phyloP scores from a whole-genome alignment of 2,797 vertebrate genomes.

The Mus minutoides region DNA sequence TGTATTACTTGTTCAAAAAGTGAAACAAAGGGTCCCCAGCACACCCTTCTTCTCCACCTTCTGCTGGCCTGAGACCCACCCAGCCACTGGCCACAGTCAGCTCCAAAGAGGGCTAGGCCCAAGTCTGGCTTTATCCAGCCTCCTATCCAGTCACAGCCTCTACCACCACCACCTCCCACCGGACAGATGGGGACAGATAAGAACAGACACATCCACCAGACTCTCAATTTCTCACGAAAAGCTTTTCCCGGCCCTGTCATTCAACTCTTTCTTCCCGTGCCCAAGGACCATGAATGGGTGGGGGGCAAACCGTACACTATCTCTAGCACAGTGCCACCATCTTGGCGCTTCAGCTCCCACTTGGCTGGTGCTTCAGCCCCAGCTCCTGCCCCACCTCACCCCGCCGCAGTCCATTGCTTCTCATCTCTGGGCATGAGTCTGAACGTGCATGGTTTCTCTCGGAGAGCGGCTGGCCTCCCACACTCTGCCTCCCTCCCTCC shows the following conservation, averaged over 20 bases:
- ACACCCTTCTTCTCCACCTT: not conserved
- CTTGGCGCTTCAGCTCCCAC: too few species aligned
- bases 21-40: not conserved
- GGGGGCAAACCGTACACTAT: rapidly evolving
- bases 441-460: not conserved
- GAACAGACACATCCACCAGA: not conserved
- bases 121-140: not conserved
- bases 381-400: not conserved
- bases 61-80: not conserved
- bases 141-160: not conserved
- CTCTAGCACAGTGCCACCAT: not conserved
- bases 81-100: not conserved
- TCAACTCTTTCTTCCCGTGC: not conserved
- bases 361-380: not conserved
- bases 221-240: not conserved
- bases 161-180: not conserved
- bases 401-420: not conserved
- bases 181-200: too few species aligned
- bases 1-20: not conserved
- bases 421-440: not conserved
- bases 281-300: not conserved
- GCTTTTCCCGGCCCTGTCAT: not conserved
- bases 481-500: not conserved
- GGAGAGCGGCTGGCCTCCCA: not conserved
- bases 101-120: not conserved